Conservation (phyloP, 2,888 invertebrate genomes). For the Physocephala rufipes region DNA sequence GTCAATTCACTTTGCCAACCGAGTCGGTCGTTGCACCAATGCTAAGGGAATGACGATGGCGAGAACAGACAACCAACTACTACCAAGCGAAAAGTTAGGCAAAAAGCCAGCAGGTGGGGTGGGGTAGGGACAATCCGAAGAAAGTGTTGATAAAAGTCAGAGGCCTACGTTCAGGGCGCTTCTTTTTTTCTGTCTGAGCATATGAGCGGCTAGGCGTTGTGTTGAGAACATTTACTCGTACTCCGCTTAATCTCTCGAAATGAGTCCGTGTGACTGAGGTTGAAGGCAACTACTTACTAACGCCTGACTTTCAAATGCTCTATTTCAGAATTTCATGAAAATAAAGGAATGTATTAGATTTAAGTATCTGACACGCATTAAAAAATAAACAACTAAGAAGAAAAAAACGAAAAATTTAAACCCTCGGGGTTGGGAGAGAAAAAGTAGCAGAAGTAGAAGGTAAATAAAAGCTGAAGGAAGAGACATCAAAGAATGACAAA, state of each 20-base stretch:
- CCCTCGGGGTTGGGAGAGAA: no score
- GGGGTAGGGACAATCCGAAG: conserved; percentile 4
- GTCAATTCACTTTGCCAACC: no score
- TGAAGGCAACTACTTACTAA: no score
- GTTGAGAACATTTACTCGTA: neutral
- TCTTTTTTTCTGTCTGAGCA: conserved; percentile 16
- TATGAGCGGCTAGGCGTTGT: conserved; percentile 15
- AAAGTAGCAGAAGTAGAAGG: neutral
- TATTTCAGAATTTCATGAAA: neutral
- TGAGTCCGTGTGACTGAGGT: no score
- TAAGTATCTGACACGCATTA: neutral
- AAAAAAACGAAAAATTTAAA: neutral
- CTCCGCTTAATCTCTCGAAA: neutral
- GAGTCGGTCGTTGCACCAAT: no score
- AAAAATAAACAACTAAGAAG: neutral
- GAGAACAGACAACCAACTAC: neutral
- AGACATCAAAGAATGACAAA: neutral
- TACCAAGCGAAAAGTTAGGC: neutral
- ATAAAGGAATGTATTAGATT: neutral
- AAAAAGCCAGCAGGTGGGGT: neutral
- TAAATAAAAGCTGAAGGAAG: neutral
- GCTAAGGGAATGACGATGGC: neutral
- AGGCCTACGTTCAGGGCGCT: neutral
- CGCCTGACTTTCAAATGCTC: neutral
- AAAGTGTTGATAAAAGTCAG: neutral